phyloP scores from a whole-genome alignment of 2,113 vertebrate genomes.

The Phaethornis superciliosus region DNA sequence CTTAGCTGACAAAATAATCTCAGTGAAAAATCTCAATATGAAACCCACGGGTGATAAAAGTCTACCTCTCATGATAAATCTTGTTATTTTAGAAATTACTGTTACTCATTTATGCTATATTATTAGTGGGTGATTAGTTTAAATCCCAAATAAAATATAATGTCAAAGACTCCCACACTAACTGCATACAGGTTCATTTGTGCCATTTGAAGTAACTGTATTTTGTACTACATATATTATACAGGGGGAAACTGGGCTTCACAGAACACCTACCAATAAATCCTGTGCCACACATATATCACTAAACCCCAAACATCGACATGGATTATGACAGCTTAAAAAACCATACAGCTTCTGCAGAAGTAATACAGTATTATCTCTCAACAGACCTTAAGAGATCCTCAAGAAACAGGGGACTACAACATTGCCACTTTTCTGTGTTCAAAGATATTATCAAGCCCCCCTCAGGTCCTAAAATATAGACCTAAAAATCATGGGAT shows the following conservation, averaged over 20 bases:
- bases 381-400: background rate
- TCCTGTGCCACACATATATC: background rate
- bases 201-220: background rate
- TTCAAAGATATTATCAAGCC: background rate
- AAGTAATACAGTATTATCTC: background rate
- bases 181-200: background rate
- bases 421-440: background rate
- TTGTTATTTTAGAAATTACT: background rate
- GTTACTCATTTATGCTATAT: background rate
- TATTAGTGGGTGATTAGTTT: background rate
- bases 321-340: constrained; percentile 7
- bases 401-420: background rate
- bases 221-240: background rate
- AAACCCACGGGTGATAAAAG: background rate
- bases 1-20: background rate
- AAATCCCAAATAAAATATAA: background rate
- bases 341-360: background rate
- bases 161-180: background rate
- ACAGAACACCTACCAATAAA: background rate
- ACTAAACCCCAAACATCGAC: background rate
- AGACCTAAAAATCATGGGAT: background rate
- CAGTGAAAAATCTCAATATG: background rate
- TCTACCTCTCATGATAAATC: background rate
- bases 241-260: background rate
- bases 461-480: background rate